Base-by-base conservation (phyloP, 2,113 vertebrate species). In the Alectura lathami region DNA sequence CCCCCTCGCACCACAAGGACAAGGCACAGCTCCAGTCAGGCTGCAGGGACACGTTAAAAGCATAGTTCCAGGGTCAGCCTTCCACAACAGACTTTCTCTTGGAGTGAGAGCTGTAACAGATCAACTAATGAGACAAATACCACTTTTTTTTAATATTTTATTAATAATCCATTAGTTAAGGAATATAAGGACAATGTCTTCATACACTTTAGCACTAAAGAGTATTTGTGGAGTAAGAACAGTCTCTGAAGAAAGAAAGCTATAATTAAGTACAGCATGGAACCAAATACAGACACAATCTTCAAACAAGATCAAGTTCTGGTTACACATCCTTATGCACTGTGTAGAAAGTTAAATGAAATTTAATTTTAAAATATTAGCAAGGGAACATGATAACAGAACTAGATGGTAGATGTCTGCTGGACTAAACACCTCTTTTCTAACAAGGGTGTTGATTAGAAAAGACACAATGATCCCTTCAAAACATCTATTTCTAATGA, bases 151-250 rank as follows among this genome's bases (percentile, higher is more conserved):
- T 9, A 97, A 94, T 83, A 93, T 96, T 98, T 98, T 98, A 98
- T 97, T 98, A 97, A 96, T 95, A 94, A 97, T 90, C 93, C 94
- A 97, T 98, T 97, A 97, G 75, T 95, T 95, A 91, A 95, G 89
- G 96, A 96, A 96, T 98, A 98, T 94, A 98, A 96, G 96, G 97
- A 97, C 95, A 95, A 96, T 67, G 93, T 96, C 78, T 92, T 96
- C 96, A 97, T 97, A 94, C 95, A 94, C 88, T 94, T 97, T 91
- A 98, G 97, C 96, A 96, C 97, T 98, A 98, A 97, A 98, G 97
- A 97, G 83, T 97, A 97, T 96, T 97, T 87, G 69, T 95, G 91
- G 96, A 92, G 81, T 94, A 92, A 91, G 74, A 96, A 94, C 89
- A 97, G 91, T 86, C 83, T 94, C 88, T 95, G 94, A 96, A 83